phyloP scores from a whole-genome alignment of 2,888 invertebrate species.

The Caenorhabditis zanzibari region DNA sequence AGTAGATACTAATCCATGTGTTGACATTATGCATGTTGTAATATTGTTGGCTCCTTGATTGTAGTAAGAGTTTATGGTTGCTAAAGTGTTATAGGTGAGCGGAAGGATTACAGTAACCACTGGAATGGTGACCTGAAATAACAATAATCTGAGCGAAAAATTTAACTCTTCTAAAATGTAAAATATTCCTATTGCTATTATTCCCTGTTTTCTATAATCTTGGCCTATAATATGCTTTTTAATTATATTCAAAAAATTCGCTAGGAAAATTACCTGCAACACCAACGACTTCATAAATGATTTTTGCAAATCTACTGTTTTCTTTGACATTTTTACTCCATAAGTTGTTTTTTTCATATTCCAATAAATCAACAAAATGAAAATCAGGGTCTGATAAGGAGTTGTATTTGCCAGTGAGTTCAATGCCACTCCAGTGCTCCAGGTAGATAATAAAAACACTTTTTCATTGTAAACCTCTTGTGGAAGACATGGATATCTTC shows the following conservation, averaged over 20 bases:
- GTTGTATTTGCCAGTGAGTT: constrained; percentile 19
- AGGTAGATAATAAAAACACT: constrained; percentile 45
- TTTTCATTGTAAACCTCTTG: constrained; percentile 35
- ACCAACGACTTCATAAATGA: constrained; percentile 19
- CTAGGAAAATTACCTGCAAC: constrained; percentile 35
- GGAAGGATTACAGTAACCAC: constrained; percentile 28
- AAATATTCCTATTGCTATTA: too few relatives aligned
- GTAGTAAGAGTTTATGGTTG: constrained; percentile 20
- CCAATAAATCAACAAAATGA: constrained; percentile 37
- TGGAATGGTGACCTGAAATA: constrained; percentile 31
- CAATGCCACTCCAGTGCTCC: constrained; percentile 37
- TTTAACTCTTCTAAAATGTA: too few relatives aligned
- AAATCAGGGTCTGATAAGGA: constrained; percentile 15
- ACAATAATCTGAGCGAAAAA: too few relatives aligned
- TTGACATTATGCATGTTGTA: constrained; percentile 18
- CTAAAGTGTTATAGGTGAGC: background rate
- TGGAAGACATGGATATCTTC: constrained; percentile 37
- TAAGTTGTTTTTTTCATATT: constrained; percentile 42
- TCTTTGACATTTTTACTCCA: constrained; percentile 44
- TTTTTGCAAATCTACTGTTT: constrained; percentile 32
- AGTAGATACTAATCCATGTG: constrained; percentile 38
- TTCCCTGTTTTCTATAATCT: too few relatives aligned
- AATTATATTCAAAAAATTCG: background rate
- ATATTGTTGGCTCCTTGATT: constrained; percentile 48
- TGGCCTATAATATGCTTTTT: too few relatives aligned